Base-by-base conservation (phyloP, 2,113 vertebrate genomes). In the Piprites chloris region DNA sequence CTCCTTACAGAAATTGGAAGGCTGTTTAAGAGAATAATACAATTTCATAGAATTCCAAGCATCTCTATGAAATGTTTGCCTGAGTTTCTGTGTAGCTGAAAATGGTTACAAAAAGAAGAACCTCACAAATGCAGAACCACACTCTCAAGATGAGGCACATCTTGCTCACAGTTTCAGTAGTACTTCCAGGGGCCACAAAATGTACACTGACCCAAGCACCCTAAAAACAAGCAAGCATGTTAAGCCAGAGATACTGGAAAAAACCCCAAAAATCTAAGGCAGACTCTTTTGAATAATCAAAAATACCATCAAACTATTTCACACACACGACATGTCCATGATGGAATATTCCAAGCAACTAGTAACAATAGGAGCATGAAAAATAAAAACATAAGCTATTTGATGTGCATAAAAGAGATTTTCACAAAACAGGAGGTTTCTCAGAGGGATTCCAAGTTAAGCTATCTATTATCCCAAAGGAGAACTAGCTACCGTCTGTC, bases 401-500 rank as follows among this genome's bases (percentile, higher is more conserved):
- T 30, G 13, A 79, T 47, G 12, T 44, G 11, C 21, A 63, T 56
- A n/a, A 90, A 74, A 56, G 6, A 19, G 9, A 14, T 65, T 69
- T 92, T 33, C 32, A 46, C 32, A 85, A 82, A 76, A 79, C 7
- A 56, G 23, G 47, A 58, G 15, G n/a, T 78, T 81, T 90, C 61
- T 88, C 37, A 12, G 20, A 37, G 53, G 69, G 47, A 95, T 81
- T 65, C 75, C 76, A 82, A 95, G 91, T 88, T 67, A 74, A 87
- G 86, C 65, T 97, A 97, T 96, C 95, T 97, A 59, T 62, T 73
- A 5, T 27, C 58, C 92, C 7, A 30, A 82, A 93, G 71, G 67
- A 97, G 72, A 87, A 96, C 77, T 50, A 97, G 86, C 93, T 97
- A 94, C 81, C 49, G 96, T 91, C 95, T 97, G 94, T 96, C 97